A percentile compares a stretch with the other conserved stretches of the same genome.
phyloP scores from a whole-genome alignment of 2,888 invertebrate species.

The Trilocha varians region DNA sequence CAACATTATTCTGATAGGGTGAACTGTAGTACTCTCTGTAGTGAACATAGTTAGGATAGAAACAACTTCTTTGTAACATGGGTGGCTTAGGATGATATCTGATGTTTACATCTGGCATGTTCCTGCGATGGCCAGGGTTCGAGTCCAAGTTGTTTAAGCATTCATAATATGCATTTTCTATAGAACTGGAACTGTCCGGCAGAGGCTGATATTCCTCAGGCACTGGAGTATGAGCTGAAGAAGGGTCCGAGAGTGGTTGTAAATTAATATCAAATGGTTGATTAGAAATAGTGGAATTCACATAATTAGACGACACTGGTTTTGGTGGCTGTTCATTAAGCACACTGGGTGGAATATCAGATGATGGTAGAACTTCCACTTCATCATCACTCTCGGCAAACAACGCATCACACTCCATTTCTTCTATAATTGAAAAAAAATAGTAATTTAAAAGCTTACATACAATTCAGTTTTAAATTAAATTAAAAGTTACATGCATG shows the following conservation, averaged over 20 bases:
- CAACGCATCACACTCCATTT: slow-evolving; percentile 77
- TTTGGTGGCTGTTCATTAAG: slow-evolving; percentile 30
- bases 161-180: slow-evolving; percentile 32
- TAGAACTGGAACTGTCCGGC: slow-evolving; percentile 58
- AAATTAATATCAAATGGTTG: slow-evolving; percentile 45
- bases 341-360: slow-evolving; percentile 26
- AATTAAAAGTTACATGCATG: no score
- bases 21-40: slow-evolving; percentile 36
- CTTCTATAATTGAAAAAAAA: slow-evolving; percentile 52
- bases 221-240: slow-evolving; percentile 52
- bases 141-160: slow-evolving; percentile 26
- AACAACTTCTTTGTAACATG: slow-evolving; percentile 36
- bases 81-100: slow-evolving; percentile 58
- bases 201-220: slow-evolving; percentile 65
- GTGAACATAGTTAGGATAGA: slow-evolving; percentile 41
- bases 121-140: slow-evolving; percentile 26
- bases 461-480: slow-evolving; percentile 3
- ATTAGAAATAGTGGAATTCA: slow-evolving; percentile 48
- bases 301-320: slow-evolving; percentile 47
- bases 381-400: slow-evolving; percentile 79
- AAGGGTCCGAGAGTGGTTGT: slow-evolving; percentile 38
- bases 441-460: slow-evolving; percentile 1
- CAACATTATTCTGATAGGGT: slow-evolving; percentile 44
- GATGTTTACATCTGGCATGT: slow-evolving; percentile 43
- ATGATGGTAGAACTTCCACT: slow-evolving; percentile 55